These are phyloP conservation scores for Apoda limacodes DNA, from an alignment of 2,888 invertebrate species.

Conservation along the genomic window DNA sequence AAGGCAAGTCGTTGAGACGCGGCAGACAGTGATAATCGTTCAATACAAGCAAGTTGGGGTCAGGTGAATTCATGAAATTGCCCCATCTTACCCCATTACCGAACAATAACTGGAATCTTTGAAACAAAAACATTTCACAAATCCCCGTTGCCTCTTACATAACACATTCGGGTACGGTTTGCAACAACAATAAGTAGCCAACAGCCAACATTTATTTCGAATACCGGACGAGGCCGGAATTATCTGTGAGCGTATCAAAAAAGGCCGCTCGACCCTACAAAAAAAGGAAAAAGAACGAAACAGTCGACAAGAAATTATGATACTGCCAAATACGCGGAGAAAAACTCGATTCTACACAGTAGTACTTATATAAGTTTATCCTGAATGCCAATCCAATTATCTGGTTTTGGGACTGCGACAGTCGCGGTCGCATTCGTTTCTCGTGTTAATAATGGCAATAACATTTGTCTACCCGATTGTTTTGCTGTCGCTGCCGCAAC, in stretches of 20 bases:
- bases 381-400: conserved; percentile 29
- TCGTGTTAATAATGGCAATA: conserved; percentile 22
- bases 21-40: too few species aligned
- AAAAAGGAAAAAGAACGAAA: conserved; percentile 21
- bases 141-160: conserved; percentile 24
- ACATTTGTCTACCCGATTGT: conserved; percentile 27
- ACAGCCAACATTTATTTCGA: conserved; percentile 38
- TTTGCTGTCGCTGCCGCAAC: not conserved
- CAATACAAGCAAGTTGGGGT: too few species aligned
- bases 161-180: conserved; percentile 30
- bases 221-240: conserved; percentile 37
- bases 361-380: conserved; percentile 28
- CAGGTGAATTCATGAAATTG: conserved; percentile 35
- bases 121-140: conserved; percentile 29
- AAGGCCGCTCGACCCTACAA: conserved; percentile 33
- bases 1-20: too few species aligned
- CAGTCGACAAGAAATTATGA: conserved; percentile 59
- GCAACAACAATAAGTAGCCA: conserved; percentile 31
- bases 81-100: conserved; percentile 43
- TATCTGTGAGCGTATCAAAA: conserved; percentile 50
- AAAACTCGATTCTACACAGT: conserved; percentile 42
- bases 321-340: conserved; percentile 58
- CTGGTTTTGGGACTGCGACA: conserved; percentile 25
- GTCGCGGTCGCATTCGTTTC: conserved; percentile 23
- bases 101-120: conserved; percentile 34